Base-by-base conservation (phyloP, 1,140 invertebrate genomes). In the Pseudomyrmex sp. region DNA sequence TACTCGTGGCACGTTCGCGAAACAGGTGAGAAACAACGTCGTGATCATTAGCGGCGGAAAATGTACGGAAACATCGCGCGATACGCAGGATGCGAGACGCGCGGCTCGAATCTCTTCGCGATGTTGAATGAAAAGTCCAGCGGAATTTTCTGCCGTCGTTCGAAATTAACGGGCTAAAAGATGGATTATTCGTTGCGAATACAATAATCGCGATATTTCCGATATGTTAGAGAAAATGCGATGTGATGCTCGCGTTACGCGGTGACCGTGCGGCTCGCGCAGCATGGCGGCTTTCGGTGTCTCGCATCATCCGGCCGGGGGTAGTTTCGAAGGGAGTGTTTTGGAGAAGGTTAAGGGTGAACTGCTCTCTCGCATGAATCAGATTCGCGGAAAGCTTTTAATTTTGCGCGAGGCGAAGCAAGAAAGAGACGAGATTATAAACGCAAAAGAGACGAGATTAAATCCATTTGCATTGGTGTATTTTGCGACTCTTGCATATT, bases 41-140 rank as follows among this genome's bases (percentile, higher is more conserved):
- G 13, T 3, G 5, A 4, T 10, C 0, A 2, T 26, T 26, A 26
- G 26, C 3, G 3, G 26, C 26, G 26, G 26, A 26, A 26, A 26
- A 26, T 26, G 3, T 3, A 26, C 26, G 26, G 3, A 26, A 26
- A 3, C 26, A 3, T 26, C 26, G 26, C 26, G 26, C 26, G 26
- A 26, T 26, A 26, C 26, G 26, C 26, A 26, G 26, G 3, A 0
- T 26, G 26, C 3, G 26, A 26, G 26, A 26, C 20, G 23, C 4
- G n/a, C 10, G 12, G 26, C 44, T 9, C 2, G 15, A n/a, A 23
- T 18, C 20, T 65, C 59, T 18, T 3, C 35, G 50, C 4, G 44
- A 79, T 69, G 18, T 88, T 80, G 85, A 88, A 87, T 84, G 86
- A 88, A 87, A 87, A 86, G 26, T 86, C 10, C 18, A 48, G n/a